Evolutionary conservation across 2,113 vertebrate species (phyloP).

Genomic region (Proteles cristata): DNA sequence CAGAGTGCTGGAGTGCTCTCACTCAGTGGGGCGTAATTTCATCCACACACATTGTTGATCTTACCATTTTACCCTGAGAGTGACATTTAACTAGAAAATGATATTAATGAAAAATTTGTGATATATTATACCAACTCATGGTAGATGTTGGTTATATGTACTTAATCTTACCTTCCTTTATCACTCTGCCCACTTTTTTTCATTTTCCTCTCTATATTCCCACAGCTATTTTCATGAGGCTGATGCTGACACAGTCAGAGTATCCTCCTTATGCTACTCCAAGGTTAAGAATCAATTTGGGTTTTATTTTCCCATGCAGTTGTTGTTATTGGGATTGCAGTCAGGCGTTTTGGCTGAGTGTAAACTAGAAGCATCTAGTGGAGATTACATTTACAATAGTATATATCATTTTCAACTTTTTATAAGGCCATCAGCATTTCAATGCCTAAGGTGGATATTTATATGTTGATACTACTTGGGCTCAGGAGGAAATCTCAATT

Average conservation of each 20-base stretch:
- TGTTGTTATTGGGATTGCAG: background rate
- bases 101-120: background rate
- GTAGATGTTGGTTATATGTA: background rate
- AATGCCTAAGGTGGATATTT: background rate
- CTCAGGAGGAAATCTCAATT: background rate
- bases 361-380: background rate
- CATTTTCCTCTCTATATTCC: background rate
- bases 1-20: background rate
- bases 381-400: background rate
- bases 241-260: background rate
- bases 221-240: background rate
- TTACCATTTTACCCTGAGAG: background rate
- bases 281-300: background rate
- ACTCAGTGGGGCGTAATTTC: background rate
- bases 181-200: background rate
- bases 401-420: background rate
- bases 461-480: background rate
- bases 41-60: background rate
- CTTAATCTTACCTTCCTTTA: constrained; percentile 17
- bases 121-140: background rate
- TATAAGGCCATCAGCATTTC: background rate
- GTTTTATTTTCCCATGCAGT: background rate
- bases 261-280: background rate
- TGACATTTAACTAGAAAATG: background rate
- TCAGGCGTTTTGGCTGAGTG: background rate